Percentiles rank a stretch among this genome's conserved stretches.
phyloP scores from a whole-genome alignment of 1,140 invertebrate species.

The Agrypnia vestita region DNA sequence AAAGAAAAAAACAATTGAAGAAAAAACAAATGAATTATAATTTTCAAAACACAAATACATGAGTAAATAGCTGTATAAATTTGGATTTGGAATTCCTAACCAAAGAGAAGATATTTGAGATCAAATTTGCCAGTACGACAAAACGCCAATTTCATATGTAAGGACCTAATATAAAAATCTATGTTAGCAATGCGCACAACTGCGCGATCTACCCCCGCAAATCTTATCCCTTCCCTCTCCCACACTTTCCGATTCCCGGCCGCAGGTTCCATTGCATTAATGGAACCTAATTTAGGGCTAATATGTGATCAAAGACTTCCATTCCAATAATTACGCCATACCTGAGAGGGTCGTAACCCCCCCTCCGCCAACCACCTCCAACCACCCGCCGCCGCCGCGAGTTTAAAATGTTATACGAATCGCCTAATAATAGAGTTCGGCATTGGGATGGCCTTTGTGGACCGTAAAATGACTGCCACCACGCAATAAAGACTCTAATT shows the following conservation, averaged over 20 bases:
- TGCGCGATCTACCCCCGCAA: not conserved
- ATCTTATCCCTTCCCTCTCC: not conserved
- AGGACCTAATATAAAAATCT: no score
- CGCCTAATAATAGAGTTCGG: constrained; percentile 1
- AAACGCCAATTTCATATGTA: no score
- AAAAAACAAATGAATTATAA: no score
- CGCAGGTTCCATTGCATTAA: constrained; percentile 28
- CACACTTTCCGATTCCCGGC: not conserved
- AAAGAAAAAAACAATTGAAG: no score
- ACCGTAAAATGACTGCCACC: not conserved
- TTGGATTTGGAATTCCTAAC: no score
- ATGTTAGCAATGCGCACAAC: no score
- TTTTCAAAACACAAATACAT: no score
- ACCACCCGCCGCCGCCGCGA: no score
- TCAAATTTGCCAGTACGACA: no score
- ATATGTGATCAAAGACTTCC: constrained; percentile 35
- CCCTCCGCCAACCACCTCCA: no score
- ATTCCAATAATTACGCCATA: constrained; percentile 4
- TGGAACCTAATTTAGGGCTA: constrained; percentile 15
- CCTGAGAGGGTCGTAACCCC: not conserved
- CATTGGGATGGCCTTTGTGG: not conserved
- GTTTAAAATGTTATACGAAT: not conserved
- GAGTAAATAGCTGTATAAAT: no score
- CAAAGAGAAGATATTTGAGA: no score
- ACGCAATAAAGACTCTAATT: not conserved